A percentile compares a stretch with the other conserved stretches of the same genome.
Evolutionary conservation across 2,113 vertebrate genomes (phyloP).

Genomic region (Sterrhoptilus dennistouni): DNA sequence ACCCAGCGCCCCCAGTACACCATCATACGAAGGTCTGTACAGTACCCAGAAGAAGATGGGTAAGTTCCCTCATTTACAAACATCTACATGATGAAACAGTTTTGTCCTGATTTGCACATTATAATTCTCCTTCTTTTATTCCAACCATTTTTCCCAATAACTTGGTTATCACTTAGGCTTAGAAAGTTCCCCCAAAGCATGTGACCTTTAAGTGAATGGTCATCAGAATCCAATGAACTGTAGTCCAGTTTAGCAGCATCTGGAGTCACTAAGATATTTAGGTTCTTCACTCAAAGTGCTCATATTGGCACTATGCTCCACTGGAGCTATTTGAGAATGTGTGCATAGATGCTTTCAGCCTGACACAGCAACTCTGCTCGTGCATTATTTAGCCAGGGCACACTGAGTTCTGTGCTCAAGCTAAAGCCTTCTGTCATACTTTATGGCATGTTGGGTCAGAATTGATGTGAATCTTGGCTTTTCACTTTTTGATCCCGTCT

Average conservation of each 20-base stretch:
- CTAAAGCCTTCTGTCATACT: neutral
- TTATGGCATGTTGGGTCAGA: fast-evolving
- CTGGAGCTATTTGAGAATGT: neutral
- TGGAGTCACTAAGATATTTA: neutral
- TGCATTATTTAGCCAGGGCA: neutral
- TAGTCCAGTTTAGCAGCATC: neutral
- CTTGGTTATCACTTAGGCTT: neutral
- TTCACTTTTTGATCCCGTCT: neutral
- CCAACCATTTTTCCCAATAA: neutral
- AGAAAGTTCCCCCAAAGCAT: neutral
- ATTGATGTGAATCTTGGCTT: neutral
- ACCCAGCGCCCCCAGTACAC: constrained; percentile 67
- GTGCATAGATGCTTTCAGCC: neutral
- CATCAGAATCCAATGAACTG: neutral
- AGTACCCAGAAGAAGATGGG: constrained; percentile 72
- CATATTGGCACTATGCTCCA: neutral
- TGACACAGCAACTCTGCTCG: fast-evolving
- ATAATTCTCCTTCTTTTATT: neutral
- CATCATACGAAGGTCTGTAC: constrained; percentile 80
- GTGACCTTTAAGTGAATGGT: neutral
- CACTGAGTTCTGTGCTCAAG: neutral
- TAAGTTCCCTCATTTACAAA: constrained; percentile 52
- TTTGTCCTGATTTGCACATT: neutral
- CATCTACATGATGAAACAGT: neutral
- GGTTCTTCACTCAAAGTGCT: neutral